phyloP scores from a whole-genome alignment of 2,797 vertebrate species.

The Rhabdophis nuchalis region DNA sequence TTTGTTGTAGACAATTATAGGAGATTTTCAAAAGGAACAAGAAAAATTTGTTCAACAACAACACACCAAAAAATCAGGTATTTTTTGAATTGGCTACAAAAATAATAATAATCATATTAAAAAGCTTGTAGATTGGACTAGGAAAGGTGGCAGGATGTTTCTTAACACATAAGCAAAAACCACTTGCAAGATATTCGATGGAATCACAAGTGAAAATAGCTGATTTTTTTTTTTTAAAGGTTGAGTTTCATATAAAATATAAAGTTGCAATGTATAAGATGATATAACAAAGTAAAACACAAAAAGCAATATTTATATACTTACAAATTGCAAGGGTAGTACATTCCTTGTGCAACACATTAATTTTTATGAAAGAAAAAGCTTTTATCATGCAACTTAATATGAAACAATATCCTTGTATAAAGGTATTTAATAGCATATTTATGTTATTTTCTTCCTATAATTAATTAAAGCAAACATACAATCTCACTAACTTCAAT shows the following conservation, averaged over 20 bases:
- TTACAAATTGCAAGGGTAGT: background rate
- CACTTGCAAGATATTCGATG: background rate
- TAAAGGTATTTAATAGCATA: background rate
- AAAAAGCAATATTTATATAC: background rate
- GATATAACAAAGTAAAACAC: background rate
- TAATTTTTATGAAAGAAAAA: background rate
- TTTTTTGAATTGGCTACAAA: background rate
- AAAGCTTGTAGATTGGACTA: background rate
- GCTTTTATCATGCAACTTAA: background rate
- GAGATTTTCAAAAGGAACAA: conserved; percentile 97
- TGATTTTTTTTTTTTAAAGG: background rate
- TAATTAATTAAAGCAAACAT: background rate
- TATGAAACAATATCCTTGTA: background rate
- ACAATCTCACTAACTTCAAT: background rate
- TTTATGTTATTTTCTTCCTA: background rate
- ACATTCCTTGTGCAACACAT: background rate
- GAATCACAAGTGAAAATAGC: background rate
- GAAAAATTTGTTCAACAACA: conserved; percentile 95
- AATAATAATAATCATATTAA: accelerated
- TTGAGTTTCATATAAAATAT: background rate
- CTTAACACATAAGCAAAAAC: background rate
- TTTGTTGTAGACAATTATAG: conserved; percentile 86
- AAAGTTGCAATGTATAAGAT: background rate
- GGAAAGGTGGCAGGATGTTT: background rate
- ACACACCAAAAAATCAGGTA: conserved; percentile 89